Evolutionary conservation across 2,888 invertebrate species (phyloP), one percentile per base, ranked within the genome.

Genomic region (Andrena minutula): DNA sequence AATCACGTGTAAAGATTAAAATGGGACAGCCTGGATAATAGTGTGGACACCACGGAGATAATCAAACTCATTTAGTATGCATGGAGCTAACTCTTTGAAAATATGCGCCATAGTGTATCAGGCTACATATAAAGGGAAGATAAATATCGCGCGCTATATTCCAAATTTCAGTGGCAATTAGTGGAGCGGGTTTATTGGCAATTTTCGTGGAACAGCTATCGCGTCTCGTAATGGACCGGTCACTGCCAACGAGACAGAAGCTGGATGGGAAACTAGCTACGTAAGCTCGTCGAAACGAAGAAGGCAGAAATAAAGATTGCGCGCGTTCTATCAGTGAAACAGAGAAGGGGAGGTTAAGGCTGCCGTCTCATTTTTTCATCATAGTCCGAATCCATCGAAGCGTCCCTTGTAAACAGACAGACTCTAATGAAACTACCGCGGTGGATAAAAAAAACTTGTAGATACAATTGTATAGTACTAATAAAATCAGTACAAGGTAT

Each of bases 141-240:
- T 41, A 41, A 41, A 41, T 41, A 16, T 41, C 12, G 16, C 12
- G 16, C 41, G 5, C 16, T 0, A 41, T 41, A 41, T 41, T 41
- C 41, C 4, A 41, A 56, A 23, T 56, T 23, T 12, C 23, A 12
- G 10, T 23, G 56, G 1, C 26, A 56, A 56, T 56, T 56, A 56
- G 10, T 56, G 23, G 23, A 56, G 23, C 10, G 10, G 23, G 23
- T 56, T 56, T 23, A 23, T 23, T 56, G 23, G 56, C 56, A 56
- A 56, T 56, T 56, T 56, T 23, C 56, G 23, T 56, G 56, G 23
- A 56, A 56, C 23, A 23, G 56, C 56, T 26, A 56, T 23, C 23
- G 10, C 23, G 10, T 56, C 23, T 56, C 26, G 26, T 23, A 56
- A 56, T 56, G 56, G 56, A 12, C 56, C 23, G 23, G 20, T 1